These are phyloP conservation scores for Nezara viridula DNA, from an alignment of 2,888 invertebrate species.

Conservation along the genomic window DNA sequence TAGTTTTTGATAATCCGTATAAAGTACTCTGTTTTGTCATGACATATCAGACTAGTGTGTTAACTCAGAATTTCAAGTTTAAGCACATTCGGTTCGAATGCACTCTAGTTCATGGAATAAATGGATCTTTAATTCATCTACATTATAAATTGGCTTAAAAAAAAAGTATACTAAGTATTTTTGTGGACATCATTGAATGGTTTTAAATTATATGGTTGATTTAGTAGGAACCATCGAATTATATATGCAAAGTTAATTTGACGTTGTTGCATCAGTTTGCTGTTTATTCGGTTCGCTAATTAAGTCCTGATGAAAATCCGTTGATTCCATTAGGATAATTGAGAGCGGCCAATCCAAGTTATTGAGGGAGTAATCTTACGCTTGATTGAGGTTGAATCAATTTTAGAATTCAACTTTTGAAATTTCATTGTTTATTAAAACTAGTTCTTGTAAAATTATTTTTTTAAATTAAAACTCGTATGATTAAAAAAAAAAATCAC, in stretches of 20 bases:
- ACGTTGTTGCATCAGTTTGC: background rate
- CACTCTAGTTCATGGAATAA: too few relatives aligned
- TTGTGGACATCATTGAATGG: background rate
- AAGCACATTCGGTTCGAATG: too few relatives aligned
- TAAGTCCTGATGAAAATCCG: conserved; percentile 6
- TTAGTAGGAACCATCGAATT: background rate
- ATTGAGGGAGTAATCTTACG: background rate
- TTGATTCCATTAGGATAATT: conserved; percentile 11
- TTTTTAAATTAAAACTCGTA: too few relatives aligned
- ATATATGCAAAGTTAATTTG: background rate
- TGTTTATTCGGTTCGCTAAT: background rate
- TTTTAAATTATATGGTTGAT: background rate
- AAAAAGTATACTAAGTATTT: too few relatives aligned
- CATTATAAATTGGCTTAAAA: too few relatives aligned
- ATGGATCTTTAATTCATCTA: too few relatives aligned
- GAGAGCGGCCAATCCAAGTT: background rate
- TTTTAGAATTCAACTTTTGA: background rate
- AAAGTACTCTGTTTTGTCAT: too few relatives aligned
- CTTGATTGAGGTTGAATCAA: background rate
- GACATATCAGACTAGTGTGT: too few relatives aligned
- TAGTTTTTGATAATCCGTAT: too few relatives aligned
- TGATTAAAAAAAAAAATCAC: too few relatives aligned
- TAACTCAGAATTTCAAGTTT: too few relatives aligned
- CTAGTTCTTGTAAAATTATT: too few relatives aligned
- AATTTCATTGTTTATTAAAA: background rate